These are phyloP conservation scores for Apotomis betuletana DNA, from an alignment of 2,888 invertebrate genomes.

Conservation along the genomic window DNA sequence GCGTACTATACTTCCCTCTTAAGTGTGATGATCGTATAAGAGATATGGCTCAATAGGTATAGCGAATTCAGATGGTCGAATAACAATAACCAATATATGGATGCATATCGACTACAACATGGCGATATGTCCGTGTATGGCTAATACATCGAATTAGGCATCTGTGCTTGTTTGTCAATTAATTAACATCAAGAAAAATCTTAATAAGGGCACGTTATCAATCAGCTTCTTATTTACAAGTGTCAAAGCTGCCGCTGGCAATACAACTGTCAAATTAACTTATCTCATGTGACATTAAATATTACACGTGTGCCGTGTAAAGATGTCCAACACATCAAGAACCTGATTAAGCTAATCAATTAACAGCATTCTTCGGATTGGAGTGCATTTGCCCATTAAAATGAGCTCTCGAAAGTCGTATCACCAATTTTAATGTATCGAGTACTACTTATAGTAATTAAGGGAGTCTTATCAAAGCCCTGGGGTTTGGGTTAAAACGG, in stretches of 20 bases:
- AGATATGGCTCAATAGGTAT: too few species aligned
- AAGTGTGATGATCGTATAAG: too few species aligned
- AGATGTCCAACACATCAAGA: slow-evolving; percentile 15
- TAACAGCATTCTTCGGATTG: slow-evolving; percentile 35
- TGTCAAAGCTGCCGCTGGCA: slow-evolving; percentile 16
- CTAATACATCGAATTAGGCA: too few species aligned
- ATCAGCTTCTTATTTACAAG: neutral
- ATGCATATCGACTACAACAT: too few species aligned
- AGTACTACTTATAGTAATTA: slow-evolving; percentile 29
- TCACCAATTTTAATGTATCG: slow-evolving; percentile 23
- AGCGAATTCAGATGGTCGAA: too few species aligned
- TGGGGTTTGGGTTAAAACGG: slow-evolving; percentile 8
- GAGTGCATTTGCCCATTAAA: slow-evolving; percentile 34
- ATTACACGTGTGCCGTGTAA: slow-evolving; percentile 9
- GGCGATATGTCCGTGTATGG: too few species aligned
- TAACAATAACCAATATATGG: too few species aligned
- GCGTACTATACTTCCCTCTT: too few species aligned
- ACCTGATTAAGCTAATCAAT: slow-evolving; percentile 40
- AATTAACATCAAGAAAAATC: neutral
- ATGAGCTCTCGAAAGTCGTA: slow-evolving; percentile 23
- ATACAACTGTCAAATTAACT: slow-evolving; percentile 28
- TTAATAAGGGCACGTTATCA: neutral
- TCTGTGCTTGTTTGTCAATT: too few species aligned
- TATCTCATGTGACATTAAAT: slow-evolving; percentile 16
- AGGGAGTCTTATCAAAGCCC: slow-evolving; percentile 28